Conservation (phyloP, 2,113 vertebrate species). For the Turnix velox region DNA sequence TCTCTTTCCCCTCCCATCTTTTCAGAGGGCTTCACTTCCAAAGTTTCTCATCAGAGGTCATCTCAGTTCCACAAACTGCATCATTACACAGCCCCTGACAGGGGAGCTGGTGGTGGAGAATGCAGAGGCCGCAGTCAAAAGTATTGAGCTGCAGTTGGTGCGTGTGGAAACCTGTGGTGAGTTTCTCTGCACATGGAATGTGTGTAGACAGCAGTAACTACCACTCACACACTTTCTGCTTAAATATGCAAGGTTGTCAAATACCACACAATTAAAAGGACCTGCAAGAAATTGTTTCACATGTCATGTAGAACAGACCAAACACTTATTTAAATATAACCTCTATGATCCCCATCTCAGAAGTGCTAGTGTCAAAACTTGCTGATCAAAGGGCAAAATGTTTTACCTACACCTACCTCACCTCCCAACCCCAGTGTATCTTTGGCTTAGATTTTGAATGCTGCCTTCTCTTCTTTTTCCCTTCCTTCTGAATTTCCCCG, state of each 20-base stretch:
- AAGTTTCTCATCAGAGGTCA: slow-evolving; percentile 90
- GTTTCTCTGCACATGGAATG: not conserved
- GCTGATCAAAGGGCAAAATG: not conserved
- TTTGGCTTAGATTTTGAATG: not conserved
- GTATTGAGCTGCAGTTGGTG: slow-evolving; percentile 93
- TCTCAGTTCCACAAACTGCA: slow-evolving; percentile 87
- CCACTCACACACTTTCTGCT: too few relatives aligned
- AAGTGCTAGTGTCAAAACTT: not conserved
- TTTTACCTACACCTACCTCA: accelerated
- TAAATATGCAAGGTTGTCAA: accelerated
- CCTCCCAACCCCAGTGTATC: accelerated
- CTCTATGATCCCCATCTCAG: accelerated
- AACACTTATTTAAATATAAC: not conserved
- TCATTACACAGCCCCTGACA: slow-evolving; percentile 86
- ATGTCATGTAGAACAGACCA: not conserved
- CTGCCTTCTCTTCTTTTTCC: not conserved
- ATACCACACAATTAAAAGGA: not conserved
- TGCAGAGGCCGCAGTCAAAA: slow-evolving; percentile 86
- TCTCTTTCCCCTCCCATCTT: accelerated
- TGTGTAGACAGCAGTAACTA: accelerated
- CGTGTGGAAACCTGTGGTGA: slow-evolving; percentile 95
- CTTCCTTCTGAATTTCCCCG: not conserved
- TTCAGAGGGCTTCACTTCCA: slow-evolving; percentile 82
- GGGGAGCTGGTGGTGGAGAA: slow-evolving; percentile 91
- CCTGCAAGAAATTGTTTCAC: not conserved